Evolutionary conservation across 2,888 invertebrate species (phyloP), one percentile per base, ranked within the genome.

Genomic region (Habroteleia sp.): DNA sequence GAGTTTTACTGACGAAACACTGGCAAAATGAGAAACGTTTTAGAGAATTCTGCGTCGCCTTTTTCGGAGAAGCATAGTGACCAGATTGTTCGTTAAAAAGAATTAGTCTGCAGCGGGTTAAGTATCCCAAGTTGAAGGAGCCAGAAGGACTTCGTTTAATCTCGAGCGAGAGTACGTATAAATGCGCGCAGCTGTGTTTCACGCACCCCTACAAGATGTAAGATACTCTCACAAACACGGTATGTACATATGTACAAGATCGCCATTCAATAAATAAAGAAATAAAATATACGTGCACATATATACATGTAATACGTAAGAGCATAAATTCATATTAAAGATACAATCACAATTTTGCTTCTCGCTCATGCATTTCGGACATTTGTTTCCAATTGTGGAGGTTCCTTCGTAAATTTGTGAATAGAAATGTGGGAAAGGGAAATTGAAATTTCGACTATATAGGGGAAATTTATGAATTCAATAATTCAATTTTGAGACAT

Each of bases 31-130:
- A 31, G 33, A 41, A 41, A 50, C 39, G 8, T 7, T 23, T 23
- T 8, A 6, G n/a, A n/a, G 16, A 14, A 16, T 48, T 48, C 29
- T 10, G 20, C 23, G 5, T 44, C 25, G 68, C 48, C 41, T 68
- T 58, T 58, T 42, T 29, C 31, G 20, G 14, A 7, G 8, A 50
- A 58, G 33, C 29, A 35, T 33, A 44, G 25, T 35, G 17, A 14
- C 58, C 46, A 39, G 71, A 60, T 71, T 62, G 52, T 62, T 62
- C 62, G 54, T 68, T 50, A 42, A 31, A 62, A 71, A 62, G 71
- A 71, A 54, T 69, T 60, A 50, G 54, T 46, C 27, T 58, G 58
- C 35, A 20, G 48, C 5, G 52, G 27, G 42, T 54, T 23, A 37
- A 50, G 48, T 41, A 41, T 13, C 6, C 11, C 23, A 1, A n/a